Base-by-base conservation (phyloP, 2,797 vertebrate species). In the Neosilurus mollespiculum region DNA sequence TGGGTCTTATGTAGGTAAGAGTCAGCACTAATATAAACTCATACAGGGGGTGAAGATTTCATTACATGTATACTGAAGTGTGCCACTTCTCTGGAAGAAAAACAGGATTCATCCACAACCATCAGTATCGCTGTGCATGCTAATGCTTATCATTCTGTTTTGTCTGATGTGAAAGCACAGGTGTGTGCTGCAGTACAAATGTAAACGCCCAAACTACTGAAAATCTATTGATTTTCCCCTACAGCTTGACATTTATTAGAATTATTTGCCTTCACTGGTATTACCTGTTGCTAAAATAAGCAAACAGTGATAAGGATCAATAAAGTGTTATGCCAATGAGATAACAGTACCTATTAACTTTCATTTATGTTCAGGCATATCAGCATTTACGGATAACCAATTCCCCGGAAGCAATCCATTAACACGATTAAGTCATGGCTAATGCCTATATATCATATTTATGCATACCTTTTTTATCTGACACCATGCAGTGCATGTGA, bases 261-360 rank as follows among this genome's bases (percentile, higher is more conserved):
- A 54, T 53, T 54, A 54, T 53, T 54, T 54, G 67, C 49, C n/a
- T 24, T 73, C 70, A 56, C 24, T 56, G 24, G 51, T 24, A 56
- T 20, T 14, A 9, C 15, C 51, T 56, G 51, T 30, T 56, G 15
- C 51, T 73, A 73, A 73, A 26, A 73, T 26, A 16, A 73, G 54
- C 1, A 15, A 53, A 53, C 3, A 15, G n/a, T 22, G 53, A 24
- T 53, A 72, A 72, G n/a, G 49, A 73, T 73, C 51, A 30, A 20
- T 56, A 73, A 73, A 30, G 71, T 30, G 53, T 73, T 73, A 56
- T 56, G 24, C n/a, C 71, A 73, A 30, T 56, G 71, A 56, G 51
- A 73, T 73, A 73, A 30, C 71, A 11, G 51, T 43, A 6, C 43
- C 69, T 78, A 73, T 84, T 84, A 20, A 54, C 43, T 80, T 84